Percentiles rank a stretch among this genome's conserved stretches.
phyloP scores from a whole-genome alignment of 2,113 vertebrate genomes.

The Symphodus melops region DNA sequence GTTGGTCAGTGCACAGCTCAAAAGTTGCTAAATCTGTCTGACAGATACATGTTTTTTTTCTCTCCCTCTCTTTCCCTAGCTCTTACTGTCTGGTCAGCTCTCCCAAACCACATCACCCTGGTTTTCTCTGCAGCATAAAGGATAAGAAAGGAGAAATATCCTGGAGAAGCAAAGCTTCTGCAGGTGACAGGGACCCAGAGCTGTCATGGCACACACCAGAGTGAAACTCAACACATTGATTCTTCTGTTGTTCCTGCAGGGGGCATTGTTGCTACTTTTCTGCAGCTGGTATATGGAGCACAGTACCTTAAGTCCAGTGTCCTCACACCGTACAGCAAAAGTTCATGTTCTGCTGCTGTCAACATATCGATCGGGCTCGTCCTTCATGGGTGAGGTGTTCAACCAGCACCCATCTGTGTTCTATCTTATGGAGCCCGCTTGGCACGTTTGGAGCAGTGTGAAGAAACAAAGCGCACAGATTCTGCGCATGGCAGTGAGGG shows the following conservation, averaged over 20 bases:
- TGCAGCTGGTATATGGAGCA: conserved; percentile 80
- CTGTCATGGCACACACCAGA: conserved; percentile 68
- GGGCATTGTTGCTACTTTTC: conserved; percentile 87
- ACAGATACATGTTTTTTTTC: no score
- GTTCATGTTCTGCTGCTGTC: conserved; percentile 94
- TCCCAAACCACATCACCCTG: no score
- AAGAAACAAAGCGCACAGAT: conserved; percentile 76
- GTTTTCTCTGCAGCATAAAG: no score
- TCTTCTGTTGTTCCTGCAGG: conserved; percentile 82
- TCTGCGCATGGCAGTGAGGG: conserved; percentile 91
- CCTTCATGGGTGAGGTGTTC: conserved; percentile 95
- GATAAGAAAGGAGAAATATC: background rate
- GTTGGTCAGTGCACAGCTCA: no score
- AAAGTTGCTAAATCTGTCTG: no score
- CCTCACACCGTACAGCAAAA: conserved; percentile 65
- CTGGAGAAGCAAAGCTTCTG: background rate
- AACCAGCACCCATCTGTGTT: conserved; percentile 95
- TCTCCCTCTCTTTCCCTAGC: no score
- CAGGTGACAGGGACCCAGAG: background rate
- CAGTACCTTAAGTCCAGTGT: conserved; percentile 20
- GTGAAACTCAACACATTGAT: conserved; percentile 65
- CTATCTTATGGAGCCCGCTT: conserved; percentile 96
- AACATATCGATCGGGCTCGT: conserved; percentile 96
- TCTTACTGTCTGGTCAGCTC: no score
- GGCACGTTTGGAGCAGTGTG: conserved; percentile 92